These are phyloP conservation scores for Marcusenius ussheri DNA, from an alignment of 2,113 vertebrate species.

Conservation along the genomic window DNA sequence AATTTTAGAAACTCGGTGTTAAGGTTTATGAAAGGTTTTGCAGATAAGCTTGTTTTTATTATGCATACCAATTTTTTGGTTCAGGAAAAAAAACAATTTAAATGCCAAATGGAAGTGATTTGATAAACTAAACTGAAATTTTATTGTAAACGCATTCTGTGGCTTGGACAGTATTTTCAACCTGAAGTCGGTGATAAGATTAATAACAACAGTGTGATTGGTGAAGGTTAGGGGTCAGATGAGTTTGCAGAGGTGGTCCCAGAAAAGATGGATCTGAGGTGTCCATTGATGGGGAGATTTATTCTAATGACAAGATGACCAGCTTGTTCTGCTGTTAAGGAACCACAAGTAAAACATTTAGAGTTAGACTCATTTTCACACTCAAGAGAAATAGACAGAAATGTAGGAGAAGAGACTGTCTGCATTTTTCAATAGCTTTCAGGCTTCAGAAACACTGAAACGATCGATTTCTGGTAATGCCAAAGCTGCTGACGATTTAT, in stretches of 20 bases:
- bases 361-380: background rate
- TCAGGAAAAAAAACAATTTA: background rate
- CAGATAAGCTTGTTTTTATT: background rate
- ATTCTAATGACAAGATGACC: background rate
- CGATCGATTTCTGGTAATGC: background rate
- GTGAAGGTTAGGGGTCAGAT: background rate
- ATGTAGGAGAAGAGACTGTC: background rate
- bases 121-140: background rate
- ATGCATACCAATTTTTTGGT: background rate
- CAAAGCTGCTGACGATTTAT: background rate
- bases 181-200: background rate
- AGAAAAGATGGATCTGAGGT: background rate
- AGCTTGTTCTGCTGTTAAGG: background rate
- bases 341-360: background rate
- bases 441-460: background rate
- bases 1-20: background rate
- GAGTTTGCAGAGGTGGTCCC: background rate
- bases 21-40: background rate
- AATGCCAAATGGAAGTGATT: background rate
- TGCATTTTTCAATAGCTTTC: background rate
- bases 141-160: background rate
- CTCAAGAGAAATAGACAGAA: background rate
- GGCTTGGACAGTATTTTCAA: background rate
- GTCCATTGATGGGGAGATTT: background rate
- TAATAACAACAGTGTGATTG: background rate